Conservation (phyloP, 2,888 invertebrate species). For the Ecliptopera silaceata region DNA sequence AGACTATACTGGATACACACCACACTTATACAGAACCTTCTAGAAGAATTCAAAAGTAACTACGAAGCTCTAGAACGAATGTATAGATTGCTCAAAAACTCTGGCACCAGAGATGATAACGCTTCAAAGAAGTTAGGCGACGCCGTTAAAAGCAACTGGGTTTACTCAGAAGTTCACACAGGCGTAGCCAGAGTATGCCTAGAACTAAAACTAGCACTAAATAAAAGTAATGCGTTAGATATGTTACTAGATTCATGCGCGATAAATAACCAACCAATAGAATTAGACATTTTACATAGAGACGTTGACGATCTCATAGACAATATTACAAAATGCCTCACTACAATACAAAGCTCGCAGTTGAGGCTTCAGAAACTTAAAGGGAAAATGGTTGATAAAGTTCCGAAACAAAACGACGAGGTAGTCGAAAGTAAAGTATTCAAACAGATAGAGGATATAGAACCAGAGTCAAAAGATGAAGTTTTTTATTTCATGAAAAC, state of each 20-base stretch:
- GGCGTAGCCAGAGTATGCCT: conserved; percentile 63
- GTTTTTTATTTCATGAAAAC: conserved; percentile 76
- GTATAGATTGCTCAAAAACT: conserved; percentile 71
- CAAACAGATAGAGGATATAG: conserved; percentile 64
- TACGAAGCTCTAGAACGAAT: conserved; percentile 64
- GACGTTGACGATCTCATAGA: conserved; percentile 72
- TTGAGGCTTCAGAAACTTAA: conserved; percentile 67
- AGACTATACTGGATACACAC: conserved; percentile 71
- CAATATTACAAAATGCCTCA: conserved; percentile 60
- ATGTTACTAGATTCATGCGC: conserved; percentile 74
- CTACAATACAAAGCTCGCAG: conserved; percentile 64
- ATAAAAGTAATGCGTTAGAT: conserved; percentile 68
- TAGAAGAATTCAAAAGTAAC: conserved; percentile 57
- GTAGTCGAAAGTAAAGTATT: conserved; percentile 46
- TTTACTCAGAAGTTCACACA: conserved; percentile 73
- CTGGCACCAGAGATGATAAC: conserved; percentile 50
- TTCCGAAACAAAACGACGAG: conserved; percentile 42
- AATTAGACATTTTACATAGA: conserved; percentile 60
- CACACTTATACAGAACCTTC: conserved; percentile 53
- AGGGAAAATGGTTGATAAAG: conserved; percentile 48
- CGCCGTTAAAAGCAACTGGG: conserved; percentile 63
- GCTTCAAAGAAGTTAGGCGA: conserved; percentile 55
- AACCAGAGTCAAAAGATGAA: conserved; percentile 69
- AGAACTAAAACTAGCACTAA: conserved; percentile 66
- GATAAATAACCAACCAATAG: conserved; percentile 62